Evolutionary conservation across 2,888 invertebrate species (phyloP), one percentile per base, ranked within the genome.

Genomic region (Dynastes tityus): DNA sequence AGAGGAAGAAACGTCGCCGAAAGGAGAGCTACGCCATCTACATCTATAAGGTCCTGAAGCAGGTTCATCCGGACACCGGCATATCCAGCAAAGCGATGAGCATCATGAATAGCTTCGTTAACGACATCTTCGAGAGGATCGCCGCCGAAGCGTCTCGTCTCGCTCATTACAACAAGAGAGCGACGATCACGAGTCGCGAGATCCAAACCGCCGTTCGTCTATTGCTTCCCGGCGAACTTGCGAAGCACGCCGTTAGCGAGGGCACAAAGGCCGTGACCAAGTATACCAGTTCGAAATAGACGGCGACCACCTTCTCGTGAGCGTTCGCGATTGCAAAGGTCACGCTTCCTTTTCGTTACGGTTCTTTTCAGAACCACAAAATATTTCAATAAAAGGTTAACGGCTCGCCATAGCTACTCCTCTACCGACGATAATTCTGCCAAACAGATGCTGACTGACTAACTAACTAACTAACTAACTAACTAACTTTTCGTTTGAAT

Each of bases 81-180:
- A 92, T 95, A 73, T 93, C 94, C 0, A 91, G 90, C 37, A 93
- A 94, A 83, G 92, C 87, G 8, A 80, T 80, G 80, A 75, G 76
- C 51, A 80, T 80, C 63, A 80, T 80, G 80, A 80, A 80, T 71
- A 92, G 92, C 83, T 95, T 95, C 80, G 93, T 95, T 0, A 93
- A 92, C 82, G 95, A 95, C 82, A 92, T 94, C 84, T 90, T 95
- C 84, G 94, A 95, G 85, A 91, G 92, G 63, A 92, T 95, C 64
- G 94, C 94, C 0, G 88, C 90, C 0, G 93, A 95, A 85, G 92
- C 94, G 0, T 91, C 92, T 0, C 91, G 91, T 71, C 85, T 95
- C 78, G 92, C 92, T 0, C 91, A 91, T 9, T 92, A 93, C 85
- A 91, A 91, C 81, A 93, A 93, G 86, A 90, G 91, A 64, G 91